Conservation (phyloP, 2,113 vertebrate genomes). For the Rattus rattus region DNA sequence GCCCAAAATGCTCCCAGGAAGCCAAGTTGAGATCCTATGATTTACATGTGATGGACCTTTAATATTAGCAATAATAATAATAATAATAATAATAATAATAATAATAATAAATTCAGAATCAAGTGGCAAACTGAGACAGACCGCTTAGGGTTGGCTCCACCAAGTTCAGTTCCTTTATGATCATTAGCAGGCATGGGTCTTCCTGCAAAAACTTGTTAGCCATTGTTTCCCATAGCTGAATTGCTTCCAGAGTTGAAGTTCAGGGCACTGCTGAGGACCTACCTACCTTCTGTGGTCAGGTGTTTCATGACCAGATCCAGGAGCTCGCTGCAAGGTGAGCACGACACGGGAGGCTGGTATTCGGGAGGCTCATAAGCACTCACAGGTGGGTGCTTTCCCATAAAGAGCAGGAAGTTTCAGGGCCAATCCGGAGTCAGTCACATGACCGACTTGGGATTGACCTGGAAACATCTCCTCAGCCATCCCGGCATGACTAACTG, state of each 20-base stretch:
- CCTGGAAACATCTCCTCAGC: accelerated
- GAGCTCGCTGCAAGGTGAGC: not conserved
- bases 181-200: not conserved
- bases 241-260: not conserved
- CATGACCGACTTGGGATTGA: too few relatives aligned
- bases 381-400: accelerated
- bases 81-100: not conserved
- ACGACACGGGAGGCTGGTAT: accelerated
- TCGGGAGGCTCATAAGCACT: too few relatives aligned
- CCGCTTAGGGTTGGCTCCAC: not conserved
- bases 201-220: not conserved
- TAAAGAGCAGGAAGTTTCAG: not conserved
- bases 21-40: not conserved
- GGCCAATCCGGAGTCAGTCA: not conserved
- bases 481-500: not conserved
- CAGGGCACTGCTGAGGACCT: not conserved
- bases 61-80: not conserved
- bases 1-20: not conserved
- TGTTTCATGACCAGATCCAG: not conserved
- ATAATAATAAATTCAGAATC: not conserved
- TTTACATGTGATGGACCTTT: not conserved
- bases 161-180: accelerated
- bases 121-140: too few relatives aligned
- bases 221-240: accelerated
- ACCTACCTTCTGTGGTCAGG: not conserved